These are phyloP conservation scores for Ichneumon xanthorius DNA, from an alignment of 2,888 invertebrate species.

Conservation along the genomic window DNA sequence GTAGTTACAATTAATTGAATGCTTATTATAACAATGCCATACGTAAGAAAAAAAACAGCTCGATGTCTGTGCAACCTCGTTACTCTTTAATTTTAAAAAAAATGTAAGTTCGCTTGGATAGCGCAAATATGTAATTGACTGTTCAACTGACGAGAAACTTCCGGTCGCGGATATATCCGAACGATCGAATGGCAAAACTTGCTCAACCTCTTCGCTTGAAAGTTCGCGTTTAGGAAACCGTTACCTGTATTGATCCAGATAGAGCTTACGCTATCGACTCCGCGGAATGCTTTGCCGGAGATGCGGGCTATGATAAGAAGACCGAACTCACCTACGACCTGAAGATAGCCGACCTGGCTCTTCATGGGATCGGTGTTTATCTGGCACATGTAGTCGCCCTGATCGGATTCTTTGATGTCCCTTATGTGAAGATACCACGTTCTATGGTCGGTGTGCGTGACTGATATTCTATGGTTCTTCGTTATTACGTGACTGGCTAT, in stretches of 20 bases:
- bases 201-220: neutral
- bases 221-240: neutral
- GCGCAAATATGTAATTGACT: neutral
- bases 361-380: conserved; percentile 92
- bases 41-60: neutral
- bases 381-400: conserved; percentile 94
- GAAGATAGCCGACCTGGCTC: conserved; percentile 88
- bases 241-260: conserved; percentile 9
- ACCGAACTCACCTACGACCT: conserved; percentile 88
- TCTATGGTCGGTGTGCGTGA: conserved; percentile 92
- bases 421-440: conserved; percentile 93
- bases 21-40: neutral
- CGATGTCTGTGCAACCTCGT: neutral
- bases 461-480: conserved; percentile 94
- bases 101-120: neutral
- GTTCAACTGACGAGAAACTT: neutral
- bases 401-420: conserved; percentile 92
- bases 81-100: neutral
- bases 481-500: conserved; percentile 96
- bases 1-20: neutral
- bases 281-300: neutral
- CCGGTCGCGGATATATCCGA: neutral
- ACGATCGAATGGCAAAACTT: neutral
- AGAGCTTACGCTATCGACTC: neutral
- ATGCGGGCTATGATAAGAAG: conserved; percentile 46